A percentile compares a stretch with the other conserved stretches of the same genome.
Evolutionary conservation across 2,888 invertebrate species (phyloP).

Genomic region (Euplagia quadripunctaria): DNA sequence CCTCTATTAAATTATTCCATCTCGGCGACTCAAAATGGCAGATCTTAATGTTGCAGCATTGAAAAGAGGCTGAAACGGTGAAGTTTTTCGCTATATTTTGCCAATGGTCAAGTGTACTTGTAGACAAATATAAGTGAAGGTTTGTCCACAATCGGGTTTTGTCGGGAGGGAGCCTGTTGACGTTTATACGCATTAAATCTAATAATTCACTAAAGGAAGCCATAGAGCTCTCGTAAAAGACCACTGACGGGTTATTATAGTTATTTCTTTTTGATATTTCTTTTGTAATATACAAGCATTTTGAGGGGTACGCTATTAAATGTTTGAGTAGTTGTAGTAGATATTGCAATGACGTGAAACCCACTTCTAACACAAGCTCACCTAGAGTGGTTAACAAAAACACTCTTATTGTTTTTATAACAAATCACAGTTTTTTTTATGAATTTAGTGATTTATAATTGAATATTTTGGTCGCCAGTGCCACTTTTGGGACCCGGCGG

Average conservation of each 20-base stretch:
- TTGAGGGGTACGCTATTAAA: background rate
- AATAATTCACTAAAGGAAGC: background rate
- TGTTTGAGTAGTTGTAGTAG: background rate
- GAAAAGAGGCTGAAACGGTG: conserved; percentile 66
- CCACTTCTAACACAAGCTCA: too few relatives aligned
- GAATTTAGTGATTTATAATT: too few relatives aligned
- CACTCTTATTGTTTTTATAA: too few relatives aligned
- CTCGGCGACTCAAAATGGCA: conserved; percentile 75
- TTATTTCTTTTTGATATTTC: background rate
- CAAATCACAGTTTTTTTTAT: too few relatives aligned
- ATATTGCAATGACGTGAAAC: too few relatives aligned
- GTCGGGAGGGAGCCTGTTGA: background rate
- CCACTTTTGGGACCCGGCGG: too few relatives aligned
- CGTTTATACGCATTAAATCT: background rate
- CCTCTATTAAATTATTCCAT: conserved; percentile 84
- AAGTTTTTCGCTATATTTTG: conserved; percentile 47
- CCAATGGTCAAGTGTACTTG: conserved; percentile 45
- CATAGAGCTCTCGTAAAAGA: background rate
- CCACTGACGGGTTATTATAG: background rate
- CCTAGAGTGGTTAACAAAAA: too few relatives aligned
- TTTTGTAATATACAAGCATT: too few relatives aligned
- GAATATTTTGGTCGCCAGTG: too few relatives aligned
- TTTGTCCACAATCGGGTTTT: conserved; percentile 19
- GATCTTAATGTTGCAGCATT: conserved; percentile 76
- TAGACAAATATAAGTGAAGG: conserved; percentile 14